phyloP scores from a whole-genome alignment of 1,140 invertebrate species.

The Drosophila ohnishii region DNA sequence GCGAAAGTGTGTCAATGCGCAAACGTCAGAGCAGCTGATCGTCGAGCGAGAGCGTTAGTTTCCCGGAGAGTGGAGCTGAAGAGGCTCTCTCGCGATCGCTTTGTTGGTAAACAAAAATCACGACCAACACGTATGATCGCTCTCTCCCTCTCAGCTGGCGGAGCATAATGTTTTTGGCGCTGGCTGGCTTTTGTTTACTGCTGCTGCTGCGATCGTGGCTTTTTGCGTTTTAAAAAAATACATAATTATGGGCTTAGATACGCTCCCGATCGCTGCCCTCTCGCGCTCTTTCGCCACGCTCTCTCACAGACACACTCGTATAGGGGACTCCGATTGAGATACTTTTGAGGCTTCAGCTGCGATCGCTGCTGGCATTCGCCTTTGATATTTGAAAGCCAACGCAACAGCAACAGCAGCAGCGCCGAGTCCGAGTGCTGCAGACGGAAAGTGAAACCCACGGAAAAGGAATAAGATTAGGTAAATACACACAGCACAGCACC shows the following conservation, averaged over 20 bases:
- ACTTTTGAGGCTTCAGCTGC: conserved; percentile 50
- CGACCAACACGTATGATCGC: conserved; percentile 68
- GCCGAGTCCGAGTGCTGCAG: conserved; percentile 52
- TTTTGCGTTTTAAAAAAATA: conserved; percentile 82
- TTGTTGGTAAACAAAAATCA: conserved; percentile 80
- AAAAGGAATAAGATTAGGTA: conserved; percentile 48
- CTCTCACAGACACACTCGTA: conserved; percentile 1
- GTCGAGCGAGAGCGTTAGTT: conserved; percentile 33
- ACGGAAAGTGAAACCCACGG: conserved; percentile 65
- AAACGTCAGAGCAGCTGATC: conserved; percentile 76
- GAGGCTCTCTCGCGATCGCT: conserved; percentile 20
- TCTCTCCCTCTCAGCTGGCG: conserved; percentile 55
- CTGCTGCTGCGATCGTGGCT: conserved; percentile 44
- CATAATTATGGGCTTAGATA: conserved; percentile 79
- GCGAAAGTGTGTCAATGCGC: conserved; percentile 77
- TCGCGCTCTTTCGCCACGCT: conserved; percentile 5
- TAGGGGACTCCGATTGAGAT: conserved; percentile 38
- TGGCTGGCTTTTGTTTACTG: conserved; percentile 46
- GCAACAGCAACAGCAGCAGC: conserved; percentile 46
- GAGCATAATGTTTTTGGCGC: conserved; percentile 68
- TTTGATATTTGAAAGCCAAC: conserved; percentile 77
- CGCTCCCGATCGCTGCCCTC: conserved; percentile 44
- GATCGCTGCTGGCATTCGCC: conserved; percentile 69
- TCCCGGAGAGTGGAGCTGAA: conserved; percentile 2
- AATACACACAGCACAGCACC: conserved; percentile 39